Base-by-base conservation (phyloP, 2,888 invertebrate genomes). In the Tyria jacobaeae region DNA sequence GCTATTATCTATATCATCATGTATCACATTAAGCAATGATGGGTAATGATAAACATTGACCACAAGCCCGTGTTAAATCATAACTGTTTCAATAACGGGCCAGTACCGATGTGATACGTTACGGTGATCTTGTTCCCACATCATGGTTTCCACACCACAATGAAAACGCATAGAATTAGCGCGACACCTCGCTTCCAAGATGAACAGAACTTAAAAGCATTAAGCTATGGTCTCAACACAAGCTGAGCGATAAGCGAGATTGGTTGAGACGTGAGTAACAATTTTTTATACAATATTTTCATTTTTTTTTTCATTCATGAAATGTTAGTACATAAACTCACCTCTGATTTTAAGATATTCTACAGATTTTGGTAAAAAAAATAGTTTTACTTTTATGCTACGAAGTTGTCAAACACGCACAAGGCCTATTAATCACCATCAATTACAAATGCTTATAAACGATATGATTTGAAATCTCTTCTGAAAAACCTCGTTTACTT, bases 91-190 rank as follows among this genome's bases (percentile, higher is more conserved):
- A 3, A 41, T 60, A 64, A 64, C 63, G 63, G 63, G 15, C 10
- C 6, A 31, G 35, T 54, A 59, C 57, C 51, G 63, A 74, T 72
- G 61, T 44, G 57, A 61, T 62, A 67, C 48, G 70, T 62, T 66
- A 67, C 57, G 35, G 31, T 34, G 76, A 24, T 69, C 76, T 37
- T 78, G 64, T 78, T 78, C 80, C 63, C 78, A 78, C 78, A 78
- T 79, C 55, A 73, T 64, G 66, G 71, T 73, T 78, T 66, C 59
- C 68, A 70, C 57, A 62, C 60, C 57, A 64, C 76, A 73, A 68
- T 66, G 62, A 53, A 37, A 57, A 61, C 25, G 55, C 58, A 54
- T 50, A 50, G 60, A 50, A 55, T 52, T 56, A 56, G 37, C 48
- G 37, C 17, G 47, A 58, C 51, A 62, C 17, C 27, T 34, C 48